These are phyloP conservation scores for Entelurus aequoreus DNA, from an alignment of 2,113 vertebrate genomes.

Conservation along the genomic window DNA sequence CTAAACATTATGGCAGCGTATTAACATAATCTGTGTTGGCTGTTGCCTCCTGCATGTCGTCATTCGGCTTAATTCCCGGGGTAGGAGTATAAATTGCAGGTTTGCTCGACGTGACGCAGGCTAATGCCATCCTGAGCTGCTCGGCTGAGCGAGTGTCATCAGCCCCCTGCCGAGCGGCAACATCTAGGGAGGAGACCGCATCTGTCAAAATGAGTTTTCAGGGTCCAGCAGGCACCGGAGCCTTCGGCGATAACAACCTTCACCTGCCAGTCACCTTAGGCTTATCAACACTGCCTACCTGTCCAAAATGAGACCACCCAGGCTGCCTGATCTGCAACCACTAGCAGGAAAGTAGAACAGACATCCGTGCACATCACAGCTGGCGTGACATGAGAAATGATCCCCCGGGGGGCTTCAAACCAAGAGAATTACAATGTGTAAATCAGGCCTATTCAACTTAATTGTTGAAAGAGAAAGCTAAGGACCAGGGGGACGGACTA, in stretches of 20 bases:
- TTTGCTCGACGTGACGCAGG: constrained; percentile 52
- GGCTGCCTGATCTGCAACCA: constrained; percentile 20
- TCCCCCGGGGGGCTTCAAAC: no score
- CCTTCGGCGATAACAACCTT: constrained; percentile 51
- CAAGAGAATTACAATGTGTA: constrained; percentile 5
- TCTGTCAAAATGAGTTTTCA: constrained; percentile 70
- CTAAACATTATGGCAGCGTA: neutral
- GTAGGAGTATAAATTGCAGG: constrained; percentile 58
- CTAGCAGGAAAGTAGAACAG: neutral
- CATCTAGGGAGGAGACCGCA: constrained; percentile 50
- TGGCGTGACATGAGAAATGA: neutral
- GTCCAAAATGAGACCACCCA: constrained; percentile 27
- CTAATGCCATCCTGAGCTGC: constrained; percentile 37
- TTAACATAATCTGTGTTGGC: neutral
- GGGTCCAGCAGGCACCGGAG: constrained; percentile 61
- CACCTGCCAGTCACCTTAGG: constrained; percentile 51
- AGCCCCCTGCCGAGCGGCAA: constrained; percentile 36
- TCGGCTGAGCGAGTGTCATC: constrained; percentile 44
- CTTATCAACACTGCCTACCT: constrained; percentile 46
- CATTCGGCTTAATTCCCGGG: constrained; percentile 48
- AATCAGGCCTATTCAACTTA: no score
- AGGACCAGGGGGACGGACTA: no score
- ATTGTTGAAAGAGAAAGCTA: no score
- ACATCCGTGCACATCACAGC: neutral
- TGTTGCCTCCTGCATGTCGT: constrained; percentile 43